Evolutionary conservation across 2,113 vertebrate genomes (phyloP), one percentile per base, ranked within the genome.

Genomic region (Crypturellus undulatus): DNA sequence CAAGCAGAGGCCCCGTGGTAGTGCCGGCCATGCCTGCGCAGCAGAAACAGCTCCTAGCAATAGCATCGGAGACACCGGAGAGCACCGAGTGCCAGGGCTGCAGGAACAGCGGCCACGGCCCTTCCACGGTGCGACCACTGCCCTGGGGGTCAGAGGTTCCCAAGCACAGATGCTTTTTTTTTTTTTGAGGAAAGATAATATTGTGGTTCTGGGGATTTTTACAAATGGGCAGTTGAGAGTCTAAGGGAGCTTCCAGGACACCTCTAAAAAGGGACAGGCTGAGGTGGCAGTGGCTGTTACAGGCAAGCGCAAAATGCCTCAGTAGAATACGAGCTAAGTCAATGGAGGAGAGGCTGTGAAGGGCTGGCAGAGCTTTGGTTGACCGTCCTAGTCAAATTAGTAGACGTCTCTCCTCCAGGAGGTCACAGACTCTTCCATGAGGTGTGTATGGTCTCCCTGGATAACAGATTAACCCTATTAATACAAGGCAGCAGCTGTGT

Each of bases 21-120:
- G 34, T 1, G 13, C 1, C 62, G 83, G 43, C 64, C 0, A 0
- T 82, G 49, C 25, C 3, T 32, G 10, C 26, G 42, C 43, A 30
- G 25, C 69, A 68, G 65, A 42, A 52, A 13, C 42, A 16, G 69
- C 65, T 92, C 21, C 45, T 71, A 76, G 52, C 38, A 32, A 8
- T 4, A 51, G 65, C 76, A 8, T 21, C 51, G 40, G 77, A 51
- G n/a, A 36, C 18, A 47, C 43, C 42, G 67, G 60, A 21, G 56
- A 51, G 56, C 82, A 42, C 72, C 54, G 64, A 12, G 80, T 14
- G 7, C 36, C 84, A 38, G 62, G 84, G n/a, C 38, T 34, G 49
- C 47, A 43, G 83, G 18, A 85, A 13, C 3, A 1, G 18, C 21
- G 49, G 45, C 30, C 88, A 79, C 2, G 1, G 63, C 64, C 45